A percentile compares a stretch with the other conserved stretches of the same genome.
Evolutionary conservation across 1,140 invertebrate species (phyloP).

Genomic region (Ceratitis capitata): DNA sequence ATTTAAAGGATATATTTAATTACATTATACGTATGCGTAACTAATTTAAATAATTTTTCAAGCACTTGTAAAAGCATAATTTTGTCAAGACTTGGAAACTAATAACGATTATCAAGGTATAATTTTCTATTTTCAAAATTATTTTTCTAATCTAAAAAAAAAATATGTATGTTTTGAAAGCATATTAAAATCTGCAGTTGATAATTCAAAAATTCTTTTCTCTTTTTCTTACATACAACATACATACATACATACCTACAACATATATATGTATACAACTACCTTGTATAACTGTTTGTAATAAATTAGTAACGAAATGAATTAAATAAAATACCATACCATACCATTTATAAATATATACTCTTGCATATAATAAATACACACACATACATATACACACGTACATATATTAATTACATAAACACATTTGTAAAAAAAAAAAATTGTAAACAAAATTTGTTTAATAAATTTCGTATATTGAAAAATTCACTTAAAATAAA

Average conservation of each 20-base stretch:
- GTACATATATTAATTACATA: neutral
- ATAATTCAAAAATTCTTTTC: neutral
- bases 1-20: neutral
- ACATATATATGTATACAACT: neutral
- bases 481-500: slow-evolving; percentile 36
- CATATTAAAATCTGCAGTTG: slow-evolving; percentile 10
- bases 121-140: neutral
- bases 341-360: slow-evolving; percentile 25
- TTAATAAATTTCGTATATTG: slow-evolving; percentile 43
- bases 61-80: neutral
- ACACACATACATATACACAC: slow-evolving; percentile 38
- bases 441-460: slow-evolving; percentile 40
- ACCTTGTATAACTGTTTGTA: neutral
- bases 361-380: too few species aligned
- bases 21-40: neutral
- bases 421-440: slow-evolving; percentile 39
- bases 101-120: neutral
- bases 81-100: neutral
- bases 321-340: slow-evolving; percentile 1
- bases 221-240: neutral
- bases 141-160: neutral
- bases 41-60: slow-evolving; percentile 2
- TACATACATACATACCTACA: neutral
- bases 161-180: neutral
- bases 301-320: slow-evolving; percentile 13